A percentile compares a stretch with the other conserved stretches of the same genome.
Evolutionary conservation across 1,140 invertebrate genomes (phyloP).

Genomic region (Leptopilina boulardi): DNA sequence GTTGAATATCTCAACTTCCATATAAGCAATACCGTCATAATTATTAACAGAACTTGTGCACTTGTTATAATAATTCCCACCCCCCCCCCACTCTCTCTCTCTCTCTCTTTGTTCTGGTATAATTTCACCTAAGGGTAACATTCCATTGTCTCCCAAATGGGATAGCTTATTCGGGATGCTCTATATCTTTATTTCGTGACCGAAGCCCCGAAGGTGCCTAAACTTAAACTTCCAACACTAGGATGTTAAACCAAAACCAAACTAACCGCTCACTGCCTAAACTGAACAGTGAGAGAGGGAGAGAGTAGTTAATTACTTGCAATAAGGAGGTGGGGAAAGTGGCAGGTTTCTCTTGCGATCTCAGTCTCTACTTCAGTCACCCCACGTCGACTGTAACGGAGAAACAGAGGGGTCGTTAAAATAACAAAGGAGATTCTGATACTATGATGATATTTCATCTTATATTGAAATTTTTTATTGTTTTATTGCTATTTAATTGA

Average conservation of each 20-base stretch:
- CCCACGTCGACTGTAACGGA: slow-evolving; percentile 38
- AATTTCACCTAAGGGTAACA: slow-evolving; percentile 2
- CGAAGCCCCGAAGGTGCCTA: slow-evolving; percentile 35
- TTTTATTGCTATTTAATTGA: too few relatives aligned
- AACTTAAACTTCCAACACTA: slow-evolving; percentile 30
- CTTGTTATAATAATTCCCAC: background rate
- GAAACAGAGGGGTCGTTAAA: slow-evolving; percentile 34
- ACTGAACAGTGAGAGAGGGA: background rate
- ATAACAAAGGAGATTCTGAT: slow-evolving; percentile 52
- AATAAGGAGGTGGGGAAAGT: slow-evolving; percentile 33
- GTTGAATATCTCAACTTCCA: too few relatives aligned
- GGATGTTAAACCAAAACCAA: slow-evolving; percentile 46
- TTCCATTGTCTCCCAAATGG: slow-evolving; percentile 16
- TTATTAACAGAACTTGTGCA: background rate
- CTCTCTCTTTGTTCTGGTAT: background rate
- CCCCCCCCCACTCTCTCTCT: background rate
- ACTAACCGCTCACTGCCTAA: slow-evolving; percentile 44
- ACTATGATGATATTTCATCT: too few relatives aligned
- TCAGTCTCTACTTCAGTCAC: background rate
- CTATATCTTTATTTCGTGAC: slow-evolving; percentile 32
- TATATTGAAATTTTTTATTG: too few relatives aligned
- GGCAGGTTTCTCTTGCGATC: slow-evolving; percentile 12
- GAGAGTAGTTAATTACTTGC: slow-evolving; percentile 62
- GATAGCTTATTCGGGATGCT: slow-evolving; percentile 12
- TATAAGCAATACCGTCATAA: background rate